Evolutionary conservation across 2,113 vertebrate species (phyloP), one percentile per base, ranked within the genome.

Genomic region (Bungarus multicinctus): DNA sequence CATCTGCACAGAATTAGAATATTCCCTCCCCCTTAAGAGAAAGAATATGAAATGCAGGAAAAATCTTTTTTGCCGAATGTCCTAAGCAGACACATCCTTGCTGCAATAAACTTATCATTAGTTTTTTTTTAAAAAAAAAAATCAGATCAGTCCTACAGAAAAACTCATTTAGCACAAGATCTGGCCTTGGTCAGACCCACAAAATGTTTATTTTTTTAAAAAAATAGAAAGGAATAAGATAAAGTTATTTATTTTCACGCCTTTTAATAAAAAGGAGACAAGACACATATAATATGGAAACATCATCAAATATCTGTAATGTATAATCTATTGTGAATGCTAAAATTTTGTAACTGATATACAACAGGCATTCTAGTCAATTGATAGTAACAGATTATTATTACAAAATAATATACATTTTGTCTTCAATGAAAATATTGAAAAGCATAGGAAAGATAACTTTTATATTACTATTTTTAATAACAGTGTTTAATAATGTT

Each of bases 11-110:
- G 43, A 87, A 91, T 95, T 0, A 92, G 95, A 89, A 96, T 92
- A 91, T 95, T 95, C 93, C 94, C 94, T 93, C 90, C 95, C 95
- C 94, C 94, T 98, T 96, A 91, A 97, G 95, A 95, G 95, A 96
- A 93, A 95, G 92, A 96, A 92, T 96, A 93, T 95, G 91, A 96
- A 91, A 5, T 52, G 96, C 94, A 58, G 95, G 95, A 10, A 86
- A 93, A 85, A 91, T 92, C 43, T 30, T 91, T 69, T 3, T 54
- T 18, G 34, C 53, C 43, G 8, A 58, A 34, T 22, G 18, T 1
- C 94, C 45, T 30, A 53, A 47, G 87, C 52, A 95, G 93, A 93
- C 94, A 90, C 39, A 89, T 92, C 88, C 94, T 12, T 92, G 90
- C 90, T 92, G 92, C 95, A 91, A 90, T 4, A 0, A 95, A 97